Evolutionary conservation across 2,797 vertebrate genomes (phyloP), one percentile per base, ranked within the genome.

Genomic region (Acropternis orthonyx): DNA sequence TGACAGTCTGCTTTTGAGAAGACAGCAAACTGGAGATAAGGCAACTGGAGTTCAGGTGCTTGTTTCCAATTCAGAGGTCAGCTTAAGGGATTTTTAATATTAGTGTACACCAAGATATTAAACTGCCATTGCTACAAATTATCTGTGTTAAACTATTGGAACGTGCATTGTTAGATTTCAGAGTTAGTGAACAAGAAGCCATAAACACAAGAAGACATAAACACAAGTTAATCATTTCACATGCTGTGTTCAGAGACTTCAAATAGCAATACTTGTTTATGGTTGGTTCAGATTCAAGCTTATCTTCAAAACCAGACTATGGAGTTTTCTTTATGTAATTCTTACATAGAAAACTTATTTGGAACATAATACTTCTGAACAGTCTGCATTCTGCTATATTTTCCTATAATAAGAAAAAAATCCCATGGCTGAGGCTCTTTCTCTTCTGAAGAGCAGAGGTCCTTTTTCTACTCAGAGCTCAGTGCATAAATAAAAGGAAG

Each of bases 221-320:
- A 69, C 3, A 7, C 12, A 52, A 82, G 17, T 48, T 73, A 82
- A 71, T 61, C 0, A 49, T 80, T 91, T 88, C 22, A 32, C 74
- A 72, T 6, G 2, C 62, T 81, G 15, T 68, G 17, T 67, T 89
- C 65, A 85, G 18, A 85, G 72, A 88, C 56, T 83, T 96, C 76
- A 92, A 74, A 93, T 13, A 51, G 22, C n/a, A 74, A 10, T 24
- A 37, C 63, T 88, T 86, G 8, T 56, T 83, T 56, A 63, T 21
- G 19, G 19, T 20, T 89, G 13, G 24, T 68, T 92, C 68, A 79
- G 44, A 83, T 52, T 92, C 30, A 58, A 77, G 34, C 32, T 91
- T 92, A 89, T 78, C 85, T 82, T 80, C 82, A 84, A 95, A 91
- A 78, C 34, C 72, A 91, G 65, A 68, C 46, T 55, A 61, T 3